Evolutionary conservation across 2,888 invertebrate species (phyloP).

Genomic region (Drosophila pullipes): DNA sequence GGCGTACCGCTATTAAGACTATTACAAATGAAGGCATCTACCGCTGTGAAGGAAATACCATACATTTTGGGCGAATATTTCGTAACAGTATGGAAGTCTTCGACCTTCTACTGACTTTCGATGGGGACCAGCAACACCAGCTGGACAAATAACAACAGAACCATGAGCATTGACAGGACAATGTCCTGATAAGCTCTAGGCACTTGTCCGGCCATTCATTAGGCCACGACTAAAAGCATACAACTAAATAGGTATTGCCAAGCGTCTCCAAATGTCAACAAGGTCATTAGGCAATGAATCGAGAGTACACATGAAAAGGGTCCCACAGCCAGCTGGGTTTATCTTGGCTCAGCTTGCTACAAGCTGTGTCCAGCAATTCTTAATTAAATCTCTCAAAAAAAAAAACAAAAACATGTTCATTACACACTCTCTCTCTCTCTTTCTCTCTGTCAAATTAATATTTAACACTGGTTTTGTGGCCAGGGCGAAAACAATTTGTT

Average conservation of each 20-base stretch:
- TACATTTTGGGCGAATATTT: slow-evolving; percentile 8
- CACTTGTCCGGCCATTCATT: slow-evolving; percentile 64
- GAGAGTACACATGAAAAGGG: slow-evolving; percentile 19
- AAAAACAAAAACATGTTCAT: slow-evolving; percentile 46
- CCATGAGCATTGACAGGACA: slow-evolving; percentile 8
- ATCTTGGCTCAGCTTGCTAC: slow-evolving; percentile 1
- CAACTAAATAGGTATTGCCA: slow-evolving; percentile 43
- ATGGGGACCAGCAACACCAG: background rate
- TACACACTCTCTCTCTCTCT: slow-evolving; percentile 36
- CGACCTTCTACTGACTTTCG: slow-evolving; percentile 56
- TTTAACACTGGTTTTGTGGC: slow-evolving; percentile 37
- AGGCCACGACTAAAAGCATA: slow-evolving; percentile 34
- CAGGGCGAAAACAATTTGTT: slow-evolving; percentile 50
- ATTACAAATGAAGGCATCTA: background rate
- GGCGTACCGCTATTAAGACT: background rate
- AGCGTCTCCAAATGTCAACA: slow-evolving; percentile 60
- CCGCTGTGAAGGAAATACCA: slow-evolving; percentile 5
- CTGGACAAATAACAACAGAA: background rate
- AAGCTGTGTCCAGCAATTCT: slow-evolving; percentile 54
- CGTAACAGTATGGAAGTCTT: slow-evolving; percentile 2
- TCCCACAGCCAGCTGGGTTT: slow-evolving; percentile 10
- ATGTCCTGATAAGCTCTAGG: slow-evolving; percentile 20
- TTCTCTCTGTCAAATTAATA: slow-evolving; percentile 58
- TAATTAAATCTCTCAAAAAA: slow-evolving; percentile 66
- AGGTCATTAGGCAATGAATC: slow-evolving; percentile 31